Evolutionary conservation across 1,140 invertebrate species (phyloP).

Genomic region (Pseudomyrmex pallidus): DNA sequence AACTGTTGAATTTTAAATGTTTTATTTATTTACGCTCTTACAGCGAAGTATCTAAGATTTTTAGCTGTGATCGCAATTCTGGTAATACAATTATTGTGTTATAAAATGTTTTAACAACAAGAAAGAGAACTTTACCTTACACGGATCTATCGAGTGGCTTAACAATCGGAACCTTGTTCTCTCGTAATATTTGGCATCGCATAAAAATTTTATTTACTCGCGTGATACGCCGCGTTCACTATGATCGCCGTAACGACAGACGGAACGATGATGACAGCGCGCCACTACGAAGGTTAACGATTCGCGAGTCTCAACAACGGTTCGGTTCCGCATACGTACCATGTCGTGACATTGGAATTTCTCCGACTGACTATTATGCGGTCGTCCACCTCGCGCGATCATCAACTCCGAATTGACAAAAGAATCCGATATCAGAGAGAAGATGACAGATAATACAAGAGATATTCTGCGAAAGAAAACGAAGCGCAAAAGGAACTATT

Average conservation of each 20-base stretch:
- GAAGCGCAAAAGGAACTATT: no score
- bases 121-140: not conserved
- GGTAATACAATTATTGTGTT: not conserved
- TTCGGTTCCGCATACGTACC: constrained; percentile 9
- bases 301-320: constrained; percentile 15
- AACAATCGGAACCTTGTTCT: not conserved
- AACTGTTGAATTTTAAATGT: not conserved
- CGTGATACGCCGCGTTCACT: constrained; percentile 5
- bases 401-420: constrained; percentile 30
- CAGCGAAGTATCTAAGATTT: not conserved
- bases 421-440: not conserved
- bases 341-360: constrained; percentile 36
- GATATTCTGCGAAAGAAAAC: not conserved
- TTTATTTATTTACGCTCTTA: not conserved
- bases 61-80: not conserved
- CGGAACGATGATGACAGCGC: constrained; percentile 49
- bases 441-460: not conserved
- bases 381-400: constrained; percentile 47
- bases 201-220: constrained; percentile 2
- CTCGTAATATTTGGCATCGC: not conserved
- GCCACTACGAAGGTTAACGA: constrained; percentile 35
- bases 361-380: constrained; percentile 46
- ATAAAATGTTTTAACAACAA: no score
- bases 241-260: constrained; percentile 31
- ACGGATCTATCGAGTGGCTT: not conserved